A percentile compares a stretch with the other conserved stretches of the same genome.
These are phyloP conservation scores for Toxotes jaculatrix DNA, from an alignment of 2,113 vertebrate genomes.

Conservation along the genomic window DNA sequence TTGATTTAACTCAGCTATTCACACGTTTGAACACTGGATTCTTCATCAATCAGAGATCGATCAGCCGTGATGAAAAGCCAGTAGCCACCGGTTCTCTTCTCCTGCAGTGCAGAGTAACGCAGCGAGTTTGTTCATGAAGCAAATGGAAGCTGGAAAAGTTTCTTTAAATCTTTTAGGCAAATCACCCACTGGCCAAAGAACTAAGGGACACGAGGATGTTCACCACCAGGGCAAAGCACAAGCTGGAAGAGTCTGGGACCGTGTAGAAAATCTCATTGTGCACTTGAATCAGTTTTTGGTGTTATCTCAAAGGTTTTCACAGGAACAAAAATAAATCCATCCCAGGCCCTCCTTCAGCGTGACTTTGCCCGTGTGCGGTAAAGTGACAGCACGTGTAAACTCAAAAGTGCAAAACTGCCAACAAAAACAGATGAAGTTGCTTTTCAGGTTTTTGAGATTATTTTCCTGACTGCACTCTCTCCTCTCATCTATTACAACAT, in stretches of 20 bases:
- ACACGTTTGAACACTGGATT: not conserved
- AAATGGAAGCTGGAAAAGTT: not conserved
- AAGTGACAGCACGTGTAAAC: slow-evolving; percentile 70
- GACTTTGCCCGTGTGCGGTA: not conserved
- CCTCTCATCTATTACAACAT: slow-evolving; percentile 39
- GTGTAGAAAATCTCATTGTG: slow-evolving; percentile 45
- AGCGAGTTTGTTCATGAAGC: not conserved
- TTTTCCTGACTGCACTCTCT: slow-evolving; percentile 37
- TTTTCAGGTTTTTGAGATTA: slow-evolving; percentile 22
- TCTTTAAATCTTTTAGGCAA: slow-evolving; percentile 40
- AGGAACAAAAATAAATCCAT: slow-evolving; percentile 12
- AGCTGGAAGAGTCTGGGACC: not conserved
- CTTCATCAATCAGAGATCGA: not conserved
- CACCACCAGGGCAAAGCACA: not conserved
- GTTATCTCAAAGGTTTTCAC: slow-evolving; percentile 23
- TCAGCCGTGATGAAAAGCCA: not conserved
- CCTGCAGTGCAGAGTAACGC: not conserved
- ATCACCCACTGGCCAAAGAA: slow-evolving; percentile 39
- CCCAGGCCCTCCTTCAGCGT: not conserved
- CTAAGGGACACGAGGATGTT: not conserved
- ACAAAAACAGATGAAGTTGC: slow-evolving; percentile 48
- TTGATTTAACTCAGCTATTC: not conserved
- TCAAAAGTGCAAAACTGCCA: slow-evolving; percentile 70
- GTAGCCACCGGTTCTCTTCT: not conserved
- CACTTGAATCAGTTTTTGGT: slow-evolving; percentile 56